Evolutionary conservation across 2,888 invertebrate species (phyloP), one percentile per base, ranked within the genome.

Genomic region (Endotricha flammealis): DNA sequence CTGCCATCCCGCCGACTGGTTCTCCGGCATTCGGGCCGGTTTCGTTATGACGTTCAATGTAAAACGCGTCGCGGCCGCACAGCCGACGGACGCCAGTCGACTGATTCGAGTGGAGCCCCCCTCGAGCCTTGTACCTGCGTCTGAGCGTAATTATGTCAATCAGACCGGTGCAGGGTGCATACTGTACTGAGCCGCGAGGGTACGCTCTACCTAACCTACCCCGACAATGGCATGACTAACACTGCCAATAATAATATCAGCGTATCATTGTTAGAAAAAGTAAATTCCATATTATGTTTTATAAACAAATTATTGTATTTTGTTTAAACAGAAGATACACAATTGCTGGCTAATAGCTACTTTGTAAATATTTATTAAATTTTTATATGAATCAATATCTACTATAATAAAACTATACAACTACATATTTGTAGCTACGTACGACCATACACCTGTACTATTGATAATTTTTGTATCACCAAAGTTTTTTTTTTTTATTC

Each of bases 1-100:
- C 67, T 68, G 74, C 78, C 83, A 82, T 82, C 70, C 64, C 70
- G 72, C 68, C 76, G 77, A 76, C 76, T 72, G 74, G 73, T 72
- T 72, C 56, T 55, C 68, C 66, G 69, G 67, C 82, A 81, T 81
- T 58, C 67, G 65, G 57, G 64, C 72, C 69, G 68, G 65, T 64
- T 62, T 48, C 32, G 39, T 34, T 6, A 24, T 30, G 20, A 27
- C 20, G 14, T 35, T 30, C 41, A 27, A 22, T 33, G 40, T 24
- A 30, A 34, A 32, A 32, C 38, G 44, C 58, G 46, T 64, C 55
- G 59, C 73, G 60, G 55, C 58, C 73, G 58, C 57, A 55, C 61
- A 54, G 44, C 42, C 67, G 62, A 57, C 71, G 63, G 53, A 48
- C 78, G 73, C 71, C 64, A 49, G 51, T 53, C 63, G 63, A 80